phyloP scores from a whole-genome alignment of 1,140 invertebrate species.

The Melanaphis sacchari region DNA sequence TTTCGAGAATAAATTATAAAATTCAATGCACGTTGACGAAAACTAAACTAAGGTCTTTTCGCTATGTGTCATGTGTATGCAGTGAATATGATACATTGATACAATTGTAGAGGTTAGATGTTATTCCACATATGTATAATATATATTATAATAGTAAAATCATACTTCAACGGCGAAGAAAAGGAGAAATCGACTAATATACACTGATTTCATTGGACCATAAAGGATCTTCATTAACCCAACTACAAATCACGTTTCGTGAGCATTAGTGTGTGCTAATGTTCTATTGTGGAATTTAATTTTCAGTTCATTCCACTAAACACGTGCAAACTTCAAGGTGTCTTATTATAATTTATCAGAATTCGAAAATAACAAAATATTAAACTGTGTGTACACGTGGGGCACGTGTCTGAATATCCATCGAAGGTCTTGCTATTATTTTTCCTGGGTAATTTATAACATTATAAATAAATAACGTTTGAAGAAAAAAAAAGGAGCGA shows the following conservation, averaged over 20 bases:
- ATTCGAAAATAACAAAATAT: not conserved
- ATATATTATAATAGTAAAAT: not conserved
- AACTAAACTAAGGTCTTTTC: not conserved
- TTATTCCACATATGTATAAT: not conserved
- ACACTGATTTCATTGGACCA: not conserved
- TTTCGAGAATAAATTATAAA: not conserved
- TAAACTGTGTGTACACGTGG: not conserved
- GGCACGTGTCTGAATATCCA: not conserved
- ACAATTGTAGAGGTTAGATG: not conserved
- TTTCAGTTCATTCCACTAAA: not conserved
- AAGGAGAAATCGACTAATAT: conserved; percentile 20
- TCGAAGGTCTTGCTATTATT: not conserved
- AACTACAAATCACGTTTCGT: conserved; percentile 15
- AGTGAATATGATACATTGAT: not conserved
- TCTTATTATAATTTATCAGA: conserved; percentile 19
- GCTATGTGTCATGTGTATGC: not conserved
- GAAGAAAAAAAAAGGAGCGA: no score
- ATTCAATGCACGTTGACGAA: not conserved
- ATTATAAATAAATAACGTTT: no score
- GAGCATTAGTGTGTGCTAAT: conserved; percentile 20
- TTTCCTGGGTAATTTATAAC: no score
- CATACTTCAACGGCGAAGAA: conserved; percentile 5
- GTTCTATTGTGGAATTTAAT: conserved; percentile 23
- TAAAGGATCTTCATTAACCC: conserved; percentile 26
- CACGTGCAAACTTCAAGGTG: not conserved